Conservation (phyloP, 2,888 invertebrate genomes). For the Cephalotes varians region DNA sequence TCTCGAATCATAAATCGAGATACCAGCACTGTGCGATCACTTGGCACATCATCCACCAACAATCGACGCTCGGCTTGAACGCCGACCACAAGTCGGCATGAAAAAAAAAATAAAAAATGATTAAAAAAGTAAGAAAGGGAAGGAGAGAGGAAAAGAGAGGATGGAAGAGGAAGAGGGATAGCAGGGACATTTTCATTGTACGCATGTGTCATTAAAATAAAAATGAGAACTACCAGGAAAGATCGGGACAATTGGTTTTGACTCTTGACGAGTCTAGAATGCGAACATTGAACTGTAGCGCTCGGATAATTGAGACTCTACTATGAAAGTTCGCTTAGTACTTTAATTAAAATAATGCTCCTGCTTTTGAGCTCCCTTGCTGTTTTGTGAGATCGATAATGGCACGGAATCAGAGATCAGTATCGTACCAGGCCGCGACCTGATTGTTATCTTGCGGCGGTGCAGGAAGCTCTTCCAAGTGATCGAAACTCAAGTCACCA, state of each 20-base stretch:
- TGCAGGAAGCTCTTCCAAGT: conserved; percentile 91
- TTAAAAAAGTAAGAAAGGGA: not conserved
- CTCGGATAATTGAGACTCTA: conserved; percentile 8
- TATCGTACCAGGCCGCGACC: conserved; percentile 99
- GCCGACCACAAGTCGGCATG: not conserved
- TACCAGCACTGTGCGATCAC: not conserved
- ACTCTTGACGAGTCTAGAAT: not conserved
- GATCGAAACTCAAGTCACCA: conserved; percentile 92
- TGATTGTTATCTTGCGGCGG: conserved; percentile 96
- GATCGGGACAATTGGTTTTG: not conserved
- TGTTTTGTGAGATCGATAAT: conserved; percentile 61
- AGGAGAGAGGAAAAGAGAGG: no score
- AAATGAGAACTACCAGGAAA: not conserved
- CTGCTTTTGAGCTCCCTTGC: conserved; percentile 48
- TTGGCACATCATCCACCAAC: not conserved
- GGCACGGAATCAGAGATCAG: conserved; percentile 91
- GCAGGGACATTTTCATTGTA: not conserved
- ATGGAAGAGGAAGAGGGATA: not conserved
- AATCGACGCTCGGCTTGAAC: not conserved
- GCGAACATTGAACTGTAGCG: conserved; percentile 10
- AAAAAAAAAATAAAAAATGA: no score
- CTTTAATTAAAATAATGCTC: conserved; percentile 60
- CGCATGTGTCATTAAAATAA: not conserved
- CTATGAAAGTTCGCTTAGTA: conserved; percentile 60
- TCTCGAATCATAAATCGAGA: not conserved